Percentiles rank a stretch among this genome's conserved stretches.
phyloP scores from a whole-genome alignment of 2,888 invertebrate genomes.

The Laothoe populi region DNA sequence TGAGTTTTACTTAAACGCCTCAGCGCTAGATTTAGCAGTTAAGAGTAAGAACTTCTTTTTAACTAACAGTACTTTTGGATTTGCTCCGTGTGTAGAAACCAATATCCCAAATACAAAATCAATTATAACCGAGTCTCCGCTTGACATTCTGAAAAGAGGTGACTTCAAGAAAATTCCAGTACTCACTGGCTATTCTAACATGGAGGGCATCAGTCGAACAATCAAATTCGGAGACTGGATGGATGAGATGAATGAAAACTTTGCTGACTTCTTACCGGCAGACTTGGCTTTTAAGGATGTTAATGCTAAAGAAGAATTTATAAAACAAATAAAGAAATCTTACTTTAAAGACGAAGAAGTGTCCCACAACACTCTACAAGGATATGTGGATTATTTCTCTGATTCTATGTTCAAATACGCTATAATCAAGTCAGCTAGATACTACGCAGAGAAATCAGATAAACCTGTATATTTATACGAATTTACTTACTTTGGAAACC shows the following conservation, averaged over 20 bases:
- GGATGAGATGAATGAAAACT: conserved; percentile 69
- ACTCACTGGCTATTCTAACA: conserved; percentile 68
- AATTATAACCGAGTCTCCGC: conserved; percentile 69
- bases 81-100: conserved; percentile 73
- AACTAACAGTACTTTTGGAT: conserved; percentile 74
- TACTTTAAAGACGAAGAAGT: conserved; percentile 68
- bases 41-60: conserved; percentile 69
- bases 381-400: conserved; percentile 71
- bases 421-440: conserved; percentile 68
- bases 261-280: conserved; percentile 69
- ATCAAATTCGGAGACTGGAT: conserved; percentile 66
- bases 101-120: conserved; percentile 55
- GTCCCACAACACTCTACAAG: conserved; percentile 53
- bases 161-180: conserved; percentile 59
- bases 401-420: conserved; percentile 75
- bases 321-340: conserved; percentile 54
- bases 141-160: conserved; percentile 61
- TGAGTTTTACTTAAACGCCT: conserved; percentile 68
- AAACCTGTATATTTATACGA: conserved; percentile 68
- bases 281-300: conserved; percentile 61
- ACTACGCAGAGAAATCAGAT: conserved; percentile 54
- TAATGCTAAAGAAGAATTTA: conserved; percentile 50
- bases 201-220: conserved; percentile 75
- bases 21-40: conserved; percentile 49
- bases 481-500: conserved; percentile 68